Evolutionary conservation across 2,113 vertebrate species (phyloP).

Genomic region (Takifugu bimaculatus): DNA sequence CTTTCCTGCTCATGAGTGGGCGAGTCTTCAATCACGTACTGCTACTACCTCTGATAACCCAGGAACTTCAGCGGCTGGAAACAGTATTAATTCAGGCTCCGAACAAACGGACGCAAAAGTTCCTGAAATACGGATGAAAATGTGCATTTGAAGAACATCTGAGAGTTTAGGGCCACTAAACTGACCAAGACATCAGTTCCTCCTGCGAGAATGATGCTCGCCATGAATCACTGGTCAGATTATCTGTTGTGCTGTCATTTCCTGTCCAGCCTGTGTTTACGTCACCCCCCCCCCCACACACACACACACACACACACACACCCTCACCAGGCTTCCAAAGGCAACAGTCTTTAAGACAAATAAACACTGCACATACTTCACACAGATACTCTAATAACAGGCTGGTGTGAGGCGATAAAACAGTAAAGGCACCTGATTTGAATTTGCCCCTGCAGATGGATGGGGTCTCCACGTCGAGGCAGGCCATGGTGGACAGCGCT

Average conservation of each 20-base stretch:
- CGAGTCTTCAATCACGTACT: not conserved
- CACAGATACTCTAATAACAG: not conserved
- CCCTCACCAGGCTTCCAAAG: not conserved
- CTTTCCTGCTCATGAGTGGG: slow-evolving; percentile 16
- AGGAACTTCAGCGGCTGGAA: no score
- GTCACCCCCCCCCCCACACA: slow-evolving; percentile 14
- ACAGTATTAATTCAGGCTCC: no score
- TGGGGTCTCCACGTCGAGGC: slow-evolving; percentile 72
- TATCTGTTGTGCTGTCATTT: slow-evolving; percentile 48
- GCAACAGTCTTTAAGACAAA: not conserved
- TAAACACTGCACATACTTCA: not conserved
- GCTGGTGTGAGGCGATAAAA: not conserved
- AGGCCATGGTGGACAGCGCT: slow-evolving; percentile 69
- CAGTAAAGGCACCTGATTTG: slow-evolving; percentile 61
- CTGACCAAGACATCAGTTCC: slow-evolving; percentile 7
- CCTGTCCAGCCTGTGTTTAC: slow-evolving; percentile 36
- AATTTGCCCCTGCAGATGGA: slow-evolving; percentile 74
- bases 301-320: not conserved
- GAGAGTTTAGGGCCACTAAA: slow-evolving; percentile 6
- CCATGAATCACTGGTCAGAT: slow-evolving; percentile 35
- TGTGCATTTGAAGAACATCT: not conserved
- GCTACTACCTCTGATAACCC: no score
- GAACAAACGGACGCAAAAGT: no score
- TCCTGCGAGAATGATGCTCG: slow-evolving; percentile 19
- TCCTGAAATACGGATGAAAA: no score